These are phyloP conservation scores for sheep (Ovis aries) DNA, from an alignment of 2,113 vertebrate species.

Conservation along the genomic window DNA sequence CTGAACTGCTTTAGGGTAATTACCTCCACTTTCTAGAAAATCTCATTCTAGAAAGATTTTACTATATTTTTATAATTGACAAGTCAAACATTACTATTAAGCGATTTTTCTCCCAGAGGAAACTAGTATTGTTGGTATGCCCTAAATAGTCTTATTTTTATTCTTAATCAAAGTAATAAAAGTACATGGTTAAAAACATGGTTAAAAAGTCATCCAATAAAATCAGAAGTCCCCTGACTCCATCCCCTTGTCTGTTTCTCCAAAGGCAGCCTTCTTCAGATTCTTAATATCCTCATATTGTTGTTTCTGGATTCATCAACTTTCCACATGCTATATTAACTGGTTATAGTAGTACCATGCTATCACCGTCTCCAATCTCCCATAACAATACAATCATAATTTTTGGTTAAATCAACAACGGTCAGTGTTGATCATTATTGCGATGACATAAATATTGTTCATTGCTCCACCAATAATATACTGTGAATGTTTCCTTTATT, in stretches of 20 bases:
- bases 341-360: background rate
- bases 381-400: background rate
- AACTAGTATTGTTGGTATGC: background rate
- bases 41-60: background rate
- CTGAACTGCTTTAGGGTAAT: background rate
- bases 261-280: background rate
- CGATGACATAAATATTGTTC: background rate
- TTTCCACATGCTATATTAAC: background rate
- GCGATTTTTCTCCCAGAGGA: background rate
- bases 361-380: too few relatives aligned
- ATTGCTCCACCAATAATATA: background rate
- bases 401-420: background rate
- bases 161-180: background rate
- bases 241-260: background rate
- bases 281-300: background rate
- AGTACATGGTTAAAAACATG: constrained; percentile 12
- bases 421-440: background rate
- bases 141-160: background rate
- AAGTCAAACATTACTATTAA: background rate
- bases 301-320: background rate
- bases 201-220: background rate
- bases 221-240: background rate
- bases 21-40: constrained; percentile 26
- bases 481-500: background rate
- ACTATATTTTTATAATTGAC: background rate